Percentiles rank a stretch among this genome's conserved stretches.
These are phyloP conservation scores for Charanyca ferruginea DNA, from an alignment of 2,888 invertebrate genomes.

Conservation along the genomic window DNA sequence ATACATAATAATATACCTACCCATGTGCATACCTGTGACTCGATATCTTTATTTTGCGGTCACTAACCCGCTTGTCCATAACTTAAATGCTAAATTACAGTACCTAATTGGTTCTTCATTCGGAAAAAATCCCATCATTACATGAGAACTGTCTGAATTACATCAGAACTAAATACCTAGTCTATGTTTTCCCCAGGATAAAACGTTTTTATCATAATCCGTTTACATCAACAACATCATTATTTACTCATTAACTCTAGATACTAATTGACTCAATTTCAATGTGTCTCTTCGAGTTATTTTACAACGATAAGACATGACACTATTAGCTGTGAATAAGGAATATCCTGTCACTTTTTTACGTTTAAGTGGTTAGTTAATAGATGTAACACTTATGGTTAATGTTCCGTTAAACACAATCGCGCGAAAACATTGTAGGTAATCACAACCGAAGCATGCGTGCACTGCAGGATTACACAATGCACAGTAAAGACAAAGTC, in stretches of 20 bases:
- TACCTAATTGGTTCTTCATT: not conserved
- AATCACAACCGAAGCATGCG: not conserved
- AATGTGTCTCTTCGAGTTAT: not conserved
- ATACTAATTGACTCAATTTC: constrained; percentile 1
- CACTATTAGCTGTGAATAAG: not conserved
- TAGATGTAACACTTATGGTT: not conserved
- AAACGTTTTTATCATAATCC: not conserved
- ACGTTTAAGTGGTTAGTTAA: not conserved
- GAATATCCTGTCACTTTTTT: not conserved
- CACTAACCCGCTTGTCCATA: constrained; percentile 2
- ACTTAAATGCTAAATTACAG: too few relatives aligned
- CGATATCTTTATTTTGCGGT: not conserved
- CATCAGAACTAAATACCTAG: too few relatives aligned
- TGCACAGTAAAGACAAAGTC: not conserved
- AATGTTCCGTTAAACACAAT: constrained; percentile 8
- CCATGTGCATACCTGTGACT: not conserved
- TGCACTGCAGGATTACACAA: not conserved
- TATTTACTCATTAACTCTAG: not conserved
- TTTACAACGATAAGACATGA: not conserved
- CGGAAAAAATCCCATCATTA: not conserved
- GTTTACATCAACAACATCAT: constrained; percentile 12
- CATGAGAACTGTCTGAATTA: not conserved
- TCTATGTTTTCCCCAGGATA: not conserved
- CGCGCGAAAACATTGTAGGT: constrained; percentile 8
- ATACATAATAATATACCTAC: not conserved